phyloP scores from a whole-genome alignment of 35 echinoderm and acorn worm species.

The Amphiura filiformis region DNA sequence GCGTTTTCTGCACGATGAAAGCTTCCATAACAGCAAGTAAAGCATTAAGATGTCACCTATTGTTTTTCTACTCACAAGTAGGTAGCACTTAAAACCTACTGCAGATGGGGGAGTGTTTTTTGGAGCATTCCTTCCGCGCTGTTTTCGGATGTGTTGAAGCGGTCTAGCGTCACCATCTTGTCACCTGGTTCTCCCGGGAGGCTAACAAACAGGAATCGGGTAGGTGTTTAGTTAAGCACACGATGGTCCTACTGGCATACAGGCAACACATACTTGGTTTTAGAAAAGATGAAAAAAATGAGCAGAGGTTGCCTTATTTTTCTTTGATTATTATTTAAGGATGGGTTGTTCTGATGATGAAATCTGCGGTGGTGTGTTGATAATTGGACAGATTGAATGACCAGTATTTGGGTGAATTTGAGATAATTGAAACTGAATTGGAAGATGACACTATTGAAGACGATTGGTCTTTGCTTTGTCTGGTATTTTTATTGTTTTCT shows the following conservation, averaged over 20 bases:
- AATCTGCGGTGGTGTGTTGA: neutral
- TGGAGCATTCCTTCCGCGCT: neutral
- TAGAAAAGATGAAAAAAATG: too few relatives aligned
- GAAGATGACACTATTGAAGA: too few relatives aligned
- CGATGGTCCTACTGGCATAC: neutral
- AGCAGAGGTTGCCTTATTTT: neutral
- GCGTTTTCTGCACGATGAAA: too few relatives aligned
- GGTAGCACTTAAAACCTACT: conserved; percentile 5
- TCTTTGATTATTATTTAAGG: neutral
- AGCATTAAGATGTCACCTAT: neutral
- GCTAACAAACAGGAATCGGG: neutral
- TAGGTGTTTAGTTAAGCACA: conserved; percentile 1
- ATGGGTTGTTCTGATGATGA: neutral
- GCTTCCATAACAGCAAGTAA: too few relatives aligned
- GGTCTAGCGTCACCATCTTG: neutral
- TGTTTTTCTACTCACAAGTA: neutral
- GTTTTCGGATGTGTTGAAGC: conserved; percentile 9
- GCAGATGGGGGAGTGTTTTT: neutral
- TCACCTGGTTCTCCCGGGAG: neutral
- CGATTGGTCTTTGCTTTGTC: too few relatives aligned
- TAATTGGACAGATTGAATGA: neutral
- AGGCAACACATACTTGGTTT: neutral
- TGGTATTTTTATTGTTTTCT: too few relatives aligned
- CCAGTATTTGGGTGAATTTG: neutral
- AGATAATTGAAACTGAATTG: neutral